phyloP scores from a whole-genome alignment of 2,113 vertebrate species.

The Myiozetetes cayanensis region DNA sequence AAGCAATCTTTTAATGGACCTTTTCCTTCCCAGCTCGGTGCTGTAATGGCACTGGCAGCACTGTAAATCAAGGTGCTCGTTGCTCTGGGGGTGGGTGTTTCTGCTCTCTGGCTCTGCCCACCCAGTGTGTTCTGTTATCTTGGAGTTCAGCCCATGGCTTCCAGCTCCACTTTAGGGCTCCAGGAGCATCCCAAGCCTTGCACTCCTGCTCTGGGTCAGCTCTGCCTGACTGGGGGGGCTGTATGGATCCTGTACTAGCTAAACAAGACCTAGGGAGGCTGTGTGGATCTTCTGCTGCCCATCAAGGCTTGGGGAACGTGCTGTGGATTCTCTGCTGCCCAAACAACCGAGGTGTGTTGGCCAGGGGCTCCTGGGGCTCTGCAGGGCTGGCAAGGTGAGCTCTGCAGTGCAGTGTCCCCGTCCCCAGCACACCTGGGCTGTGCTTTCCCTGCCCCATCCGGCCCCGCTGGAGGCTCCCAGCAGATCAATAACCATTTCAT shows the following conservation, averaged over 20 bases:
- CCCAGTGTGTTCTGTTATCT: background rate
- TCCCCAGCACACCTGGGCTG: background rate
- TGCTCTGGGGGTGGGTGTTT: background rate
- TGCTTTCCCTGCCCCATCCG: background rate
- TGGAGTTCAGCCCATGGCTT: background rate
- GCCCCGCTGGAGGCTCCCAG: conserved; percentile 50
- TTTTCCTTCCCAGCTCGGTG: background rate
- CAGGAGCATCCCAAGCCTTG: background rate
- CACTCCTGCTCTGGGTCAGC: background rate
- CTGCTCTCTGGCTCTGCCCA: background rate
- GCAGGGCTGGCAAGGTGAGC: background rate
- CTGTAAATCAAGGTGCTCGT: background rate
- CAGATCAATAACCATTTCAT: conserved; percentile 65
- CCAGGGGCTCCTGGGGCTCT: background rate
- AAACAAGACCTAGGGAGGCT: too few relatives aligned
- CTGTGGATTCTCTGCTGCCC: background rate
- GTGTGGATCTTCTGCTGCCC: background rate
- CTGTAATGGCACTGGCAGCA: background rate
- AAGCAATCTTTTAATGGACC: background rate
- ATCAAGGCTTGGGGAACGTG: too few relatives aligned
- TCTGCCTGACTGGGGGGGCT: accelerated
- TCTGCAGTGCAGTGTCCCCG: background rate
- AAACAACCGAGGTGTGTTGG: too few relatives aligned
- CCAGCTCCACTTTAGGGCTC: background rate
- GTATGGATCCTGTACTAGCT: background rate